Percentiles rank a stretch among this genome's conserved stretches.
Conservation (phyloP, 2,797 vertebrate species). For the Apogon talboti region DNA sequence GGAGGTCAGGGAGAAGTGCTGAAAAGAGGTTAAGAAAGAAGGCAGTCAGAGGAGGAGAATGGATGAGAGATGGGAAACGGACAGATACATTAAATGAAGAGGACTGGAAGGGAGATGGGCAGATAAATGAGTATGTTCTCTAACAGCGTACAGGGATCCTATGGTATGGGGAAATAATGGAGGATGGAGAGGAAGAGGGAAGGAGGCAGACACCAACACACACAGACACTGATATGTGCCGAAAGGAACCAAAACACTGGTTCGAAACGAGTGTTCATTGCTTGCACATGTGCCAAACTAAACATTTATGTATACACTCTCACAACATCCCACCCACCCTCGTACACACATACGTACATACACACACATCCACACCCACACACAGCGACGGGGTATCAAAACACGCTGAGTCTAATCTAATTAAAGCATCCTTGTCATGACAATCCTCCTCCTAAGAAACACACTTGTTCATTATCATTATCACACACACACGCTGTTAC, state of each 20-base stretch:
- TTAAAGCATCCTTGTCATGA: constrained; percentile 83
- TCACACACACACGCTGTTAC: constrained; percentile 68
- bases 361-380: constrained; percentile 47
- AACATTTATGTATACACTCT: constrained; percentile 33
- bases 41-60: constrained; percentile 28
- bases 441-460: constrained; percentile 74
- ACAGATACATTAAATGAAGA: constrained; percentile 25
- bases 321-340: constrained; percentile 10
- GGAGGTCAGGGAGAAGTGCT: constrained; percentile 46
- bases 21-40: constrained; percentile 16
- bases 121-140: constrained; percentile 35
- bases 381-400: constrained; percentile 60
- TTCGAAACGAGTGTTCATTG: constrained; percentile 27
- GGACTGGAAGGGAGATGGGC: constrained; percentile 17
- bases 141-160: constrained; percentile 20
- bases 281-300: constrained; percentile 45
- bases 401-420: constrained; percentile 82
- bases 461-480: constrained; percentile 78
- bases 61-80: constrained; percentile 24
- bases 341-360: constrained; percentile 22
- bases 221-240: constrained; percentile 53
- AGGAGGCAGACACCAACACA: constrained; percentile 45
- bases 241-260: constrained; percentile 40
- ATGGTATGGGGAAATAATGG: constrained; percentile 15
- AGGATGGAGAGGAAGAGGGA: constrained; percentile 39